phyloP scores from a whole-genome alignment of 2,888 invertebrate genomes.

The Dione juno region DNA sequence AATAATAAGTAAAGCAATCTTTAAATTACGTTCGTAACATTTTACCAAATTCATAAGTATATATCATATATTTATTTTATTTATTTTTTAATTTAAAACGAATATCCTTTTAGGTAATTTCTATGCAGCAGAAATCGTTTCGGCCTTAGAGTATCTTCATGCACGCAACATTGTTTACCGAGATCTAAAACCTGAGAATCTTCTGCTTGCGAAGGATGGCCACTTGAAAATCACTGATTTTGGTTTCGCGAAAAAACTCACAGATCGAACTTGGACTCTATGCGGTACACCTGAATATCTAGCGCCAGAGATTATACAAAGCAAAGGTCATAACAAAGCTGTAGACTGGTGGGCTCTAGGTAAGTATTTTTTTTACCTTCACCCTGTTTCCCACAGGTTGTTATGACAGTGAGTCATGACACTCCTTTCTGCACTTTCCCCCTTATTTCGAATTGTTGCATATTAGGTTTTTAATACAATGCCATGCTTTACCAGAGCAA shows the following conservation, averaged over 20 bases:
- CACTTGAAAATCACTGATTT: slow-evolving; percentile 99
- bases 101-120: slow-evolving; percentile 87
- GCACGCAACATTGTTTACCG: slow-evolving; percentile 93
- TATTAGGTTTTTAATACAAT: background rate
- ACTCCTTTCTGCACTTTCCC: too few relatives aligned
- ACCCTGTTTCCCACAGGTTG: too few relatives aligned
- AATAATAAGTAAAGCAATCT: background rate
- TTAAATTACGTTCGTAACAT: background rate
- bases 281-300: slow-evolving; percentile 99
- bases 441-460: too few relatives aligned
- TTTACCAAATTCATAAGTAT: background rate
- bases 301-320: slow-evolving; percentile 98
- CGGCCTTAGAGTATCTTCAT: slow-evolving; percentile 97
- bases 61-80: background rate
- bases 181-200: slow-evolving; percentile 97
- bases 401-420: too few relatives aligned
- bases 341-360: slow-evolving; percentile 99
- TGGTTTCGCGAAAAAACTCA: slow-evolving; percentile 97
- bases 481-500: too few relatives aligned
- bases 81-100: background rate
- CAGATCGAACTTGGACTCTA: slow-evolving; percentile 97
- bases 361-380: slow-evolving; percentile 60
- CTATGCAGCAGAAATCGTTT: slow-evolving; percentile 97
- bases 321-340: slow-evolving; percentile 98
- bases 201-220: slow-evolving; percentile 95